Percentiles rank a stretch among this genome's conserved stretches.
phyloP scores from a whole-genome alignment of 2,113 vertebrate species.

The Rhinolophus sinicus region DNA sequence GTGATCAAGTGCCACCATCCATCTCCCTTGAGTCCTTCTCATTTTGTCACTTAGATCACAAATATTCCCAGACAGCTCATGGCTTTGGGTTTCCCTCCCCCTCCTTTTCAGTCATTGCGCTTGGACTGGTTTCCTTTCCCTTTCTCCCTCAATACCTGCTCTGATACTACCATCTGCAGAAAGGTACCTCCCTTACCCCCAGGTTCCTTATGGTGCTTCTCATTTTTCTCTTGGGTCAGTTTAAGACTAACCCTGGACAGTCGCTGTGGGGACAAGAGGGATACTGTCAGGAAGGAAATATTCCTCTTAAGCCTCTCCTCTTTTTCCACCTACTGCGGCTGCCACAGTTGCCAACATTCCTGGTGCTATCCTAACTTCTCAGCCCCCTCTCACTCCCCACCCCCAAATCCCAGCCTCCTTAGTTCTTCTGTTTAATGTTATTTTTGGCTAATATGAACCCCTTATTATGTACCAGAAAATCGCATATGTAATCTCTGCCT shows the following conservation, averaged over 20 bases:
- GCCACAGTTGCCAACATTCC: background rate
- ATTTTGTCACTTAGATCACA: background rate
- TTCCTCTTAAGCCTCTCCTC: background rate
- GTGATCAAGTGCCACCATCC: rapidly evolving
- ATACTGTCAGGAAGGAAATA: background rate
- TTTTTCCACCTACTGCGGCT: background rate
- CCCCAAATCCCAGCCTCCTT: background rate
- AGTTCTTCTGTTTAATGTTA: background rate
- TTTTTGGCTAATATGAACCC: background rate
- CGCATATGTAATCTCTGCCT: background rate
- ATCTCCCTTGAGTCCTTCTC: background rate
- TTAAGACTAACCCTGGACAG: background rate
- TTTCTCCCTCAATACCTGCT: background rate
- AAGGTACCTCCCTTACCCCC: background rate
- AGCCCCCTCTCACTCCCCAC: background rate
- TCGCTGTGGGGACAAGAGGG: background rate
- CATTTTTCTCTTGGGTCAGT: background rate
- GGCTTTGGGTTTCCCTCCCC: background rate
- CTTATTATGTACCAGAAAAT: background rate
- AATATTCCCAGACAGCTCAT: background rate
- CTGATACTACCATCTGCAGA: too few species aligned
- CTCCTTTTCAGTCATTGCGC: background rate
- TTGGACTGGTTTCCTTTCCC: background rate
- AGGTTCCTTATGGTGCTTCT: background rate
- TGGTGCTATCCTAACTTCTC: background rate